Percentiles rank a stretch among this genome's conserved stretches.
phyloP scores from a whole-genome alignment of 2,888 invertebrate genomes.

The Epicampocera succincta region DNA sequence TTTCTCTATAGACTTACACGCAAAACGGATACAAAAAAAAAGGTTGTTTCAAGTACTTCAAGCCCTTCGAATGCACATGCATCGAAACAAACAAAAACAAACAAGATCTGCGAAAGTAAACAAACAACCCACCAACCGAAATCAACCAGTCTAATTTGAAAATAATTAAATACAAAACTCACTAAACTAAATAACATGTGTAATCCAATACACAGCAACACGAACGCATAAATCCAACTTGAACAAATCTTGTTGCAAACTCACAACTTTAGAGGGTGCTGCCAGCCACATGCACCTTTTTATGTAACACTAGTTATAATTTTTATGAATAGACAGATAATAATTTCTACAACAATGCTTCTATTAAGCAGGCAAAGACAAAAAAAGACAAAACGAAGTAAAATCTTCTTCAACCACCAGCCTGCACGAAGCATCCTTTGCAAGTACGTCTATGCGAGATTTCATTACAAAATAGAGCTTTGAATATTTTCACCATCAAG shows the following conservation, averaged over 20 bases:
- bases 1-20: no score
- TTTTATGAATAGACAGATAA: slow-evolving; percentile 68
- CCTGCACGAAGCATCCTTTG: background rate
- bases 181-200: slow-evolving; percentile 56
- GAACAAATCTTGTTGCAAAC: slow-evolving; percentile 43
- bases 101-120: slow-evolving; percentile 8
- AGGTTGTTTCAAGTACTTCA: slow-evolving; percentile 47
- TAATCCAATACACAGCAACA: slow-evolving; percentile 42
- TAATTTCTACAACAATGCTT: slow-evolving; percentile 68
- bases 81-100: slow-evolving; percentile 44
- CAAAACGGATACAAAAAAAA: slow-evolving; percentile 10
- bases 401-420: slow-evolving; percentile 44
- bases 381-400: background rate
- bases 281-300: background rate
- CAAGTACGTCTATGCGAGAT: slow-evolving; percentile 3
- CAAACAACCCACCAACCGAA: slow-evolving; percentile 53
- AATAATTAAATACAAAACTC: slow-evolving; percentile 67
- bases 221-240: slow-evolving; percentile 49
- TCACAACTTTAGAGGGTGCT: slow-evolving; percentile 55
- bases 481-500: slow-evolving; percentile 54
- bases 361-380: background rate
- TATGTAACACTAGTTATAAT: slow-evolving; percentile 55
- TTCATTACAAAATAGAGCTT: slow-evolving; percentile 51
- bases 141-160: slow-evolving; percentile 69
- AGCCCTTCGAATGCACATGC: slow-evolving; percentile 52